These are phyloP conservation scores for Hydrocynus forskahlii DNA, from an alignment of 2,797 vertebrate species.

Conservation along the genomic window DNA sequence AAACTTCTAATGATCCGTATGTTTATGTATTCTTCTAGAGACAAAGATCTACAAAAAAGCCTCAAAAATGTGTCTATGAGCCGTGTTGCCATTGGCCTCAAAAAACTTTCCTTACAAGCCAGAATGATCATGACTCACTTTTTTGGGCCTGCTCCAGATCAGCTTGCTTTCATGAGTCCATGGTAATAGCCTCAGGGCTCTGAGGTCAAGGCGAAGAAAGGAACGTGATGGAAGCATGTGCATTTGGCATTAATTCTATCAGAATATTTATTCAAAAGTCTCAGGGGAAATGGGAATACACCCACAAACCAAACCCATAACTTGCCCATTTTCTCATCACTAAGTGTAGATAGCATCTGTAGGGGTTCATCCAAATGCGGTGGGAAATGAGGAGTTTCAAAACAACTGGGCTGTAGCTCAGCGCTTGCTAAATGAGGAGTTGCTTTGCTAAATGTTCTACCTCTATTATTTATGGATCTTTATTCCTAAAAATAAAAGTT, in stretches of 20 bases:
- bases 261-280: not conserved
- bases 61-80: constrained; percentile 22
- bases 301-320: not conserved
- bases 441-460: not conserved
- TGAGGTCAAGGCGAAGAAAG: not conserved
- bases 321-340: not conserved
- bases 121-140: constrained; percentile 3
- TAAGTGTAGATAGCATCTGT: not conserved
- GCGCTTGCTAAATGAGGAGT: not conserved
- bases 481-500: too few species aligned
- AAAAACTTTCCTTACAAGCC: constrained; percentile 15
- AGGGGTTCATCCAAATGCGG: not conserved
- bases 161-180: not conserved
- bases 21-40: constrained; percentile 41
- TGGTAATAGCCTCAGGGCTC: not conserved
- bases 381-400: not conserved
- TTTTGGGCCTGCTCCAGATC: not conserved
- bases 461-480: too few species aligned
- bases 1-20: constrained; percentile 29
- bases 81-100: constrained; percentile 17
- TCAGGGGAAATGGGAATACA: not conserved
- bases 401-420: not conserved
- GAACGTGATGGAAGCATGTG: constrained; percentile 4
- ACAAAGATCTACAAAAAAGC: constrained; percentile 3
- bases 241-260: not conserved